A percentile compares a stretch with the other conserved stretches of the same genome.
Conservation (phyloP, 2,888 invertebrate genomes). For the Ephialtes manifestator region DNA sequence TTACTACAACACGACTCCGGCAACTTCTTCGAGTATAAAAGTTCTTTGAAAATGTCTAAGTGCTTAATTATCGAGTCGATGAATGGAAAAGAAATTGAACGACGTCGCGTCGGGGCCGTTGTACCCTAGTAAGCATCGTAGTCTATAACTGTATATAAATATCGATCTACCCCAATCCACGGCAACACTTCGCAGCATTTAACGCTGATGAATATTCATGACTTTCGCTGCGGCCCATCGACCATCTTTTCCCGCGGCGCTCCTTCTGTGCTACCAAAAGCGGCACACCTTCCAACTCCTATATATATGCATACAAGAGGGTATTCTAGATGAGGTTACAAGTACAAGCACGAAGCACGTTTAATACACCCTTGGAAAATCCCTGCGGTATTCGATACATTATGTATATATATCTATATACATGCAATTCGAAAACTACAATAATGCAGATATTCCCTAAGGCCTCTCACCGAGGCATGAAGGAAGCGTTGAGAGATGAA, state of each 20-base stretch:
- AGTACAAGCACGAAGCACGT: slow-evolving; percentile 19
- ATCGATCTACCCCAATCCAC: background rate
- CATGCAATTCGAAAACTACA: background rate
- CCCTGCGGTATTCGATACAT: slow-evolving; percentile 5
- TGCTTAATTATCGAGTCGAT: slow-evolving; percentile 53
- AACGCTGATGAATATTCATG: slow-evolving; percentile 71
- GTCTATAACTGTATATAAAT: too few relatives aligned
- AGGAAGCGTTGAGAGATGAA: background rate
- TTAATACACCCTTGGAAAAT: slow-evolving; percentile 43
- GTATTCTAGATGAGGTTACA: slow-evolving; percentile 2
- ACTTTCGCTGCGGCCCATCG: slow-evolving; percentile 60
- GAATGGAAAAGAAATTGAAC: slow-evolving; percentile 35
- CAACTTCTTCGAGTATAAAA: slow-evolving; percentile 29
- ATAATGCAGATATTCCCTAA: slow-evolving; percentile 30
- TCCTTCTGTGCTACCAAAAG: slow-evolving; percentile 38
- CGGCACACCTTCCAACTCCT: slow-evolving; percentile 44
- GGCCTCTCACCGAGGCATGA: background rate
- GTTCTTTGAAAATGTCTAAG: slow-evolving; percentile 26
- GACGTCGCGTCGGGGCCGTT: slow-evolving; percentile 4
- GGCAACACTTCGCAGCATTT: slow-evolving; percentile 60
- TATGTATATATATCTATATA: background rate
- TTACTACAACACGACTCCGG: background rate
- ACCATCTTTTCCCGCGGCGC: slow-evolving; percentile 44
- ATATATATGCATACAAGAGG: background rate
- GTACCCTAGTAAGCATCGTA: background rate